These are phyloP conservation scores for Ophthalmolycus amberensis DNA, from an alignment of 2,113 vertebrate genomes.

Conservation along the genomic window DNA sequence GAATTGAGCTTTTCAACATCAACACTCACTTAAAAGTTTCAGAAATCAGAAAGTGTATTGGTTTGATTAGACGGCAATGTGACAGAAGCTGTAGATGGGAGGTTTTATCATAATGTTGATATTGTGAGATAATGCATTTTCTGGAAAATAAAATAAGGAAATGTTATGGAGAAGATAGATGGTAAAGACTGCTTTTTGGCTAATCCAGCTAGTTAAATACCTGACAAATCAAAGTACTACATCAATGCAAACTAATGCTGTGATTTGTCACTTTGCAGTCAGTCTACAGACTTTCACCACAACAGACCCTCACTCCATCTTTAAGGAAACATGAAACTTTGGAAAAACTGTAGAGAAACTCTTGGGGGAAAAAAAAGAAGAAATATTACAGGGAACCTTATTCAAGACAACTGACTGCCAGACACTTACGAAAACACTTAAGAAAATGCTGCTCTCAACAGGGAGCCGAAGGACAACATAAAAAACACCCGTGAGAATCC, in stretches of 20 bases:
- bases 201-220: background rate
- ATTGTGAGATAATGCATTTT: too few species aligned
- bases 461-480: conserved; percentile 7
- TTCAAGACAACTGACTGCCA: conserved; percentile 2
- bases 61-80: background rate
- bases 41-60: background rate
- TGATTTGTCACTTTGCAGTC: background rate
- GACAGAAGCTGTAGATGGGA: too few species aligned
- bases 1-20: background rate
- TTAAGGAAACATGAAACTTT: background rate
- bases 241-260: background rate
- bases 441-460: conserved; percentile 8
- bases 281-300: background rate
- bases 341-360: background rate
- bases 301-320: background rate
- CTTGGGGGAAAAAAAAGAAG: background rate
- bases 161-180: background rate
- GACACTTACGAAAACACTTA: conserved; percentile 13
- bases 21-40: background rate
- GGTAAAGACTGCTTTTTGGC: background rate
- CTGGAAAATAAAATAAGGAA: background rate
- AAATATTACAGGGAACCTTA: background rate
- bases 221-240: background rate
- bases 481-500: conserved; percentile 4
- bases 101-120: too few species aligned